Evolutionary conservation across 2,113 vertebrate genomes (phyloP).

Genomic region (Thalassoma bifasciatum): DNA sequence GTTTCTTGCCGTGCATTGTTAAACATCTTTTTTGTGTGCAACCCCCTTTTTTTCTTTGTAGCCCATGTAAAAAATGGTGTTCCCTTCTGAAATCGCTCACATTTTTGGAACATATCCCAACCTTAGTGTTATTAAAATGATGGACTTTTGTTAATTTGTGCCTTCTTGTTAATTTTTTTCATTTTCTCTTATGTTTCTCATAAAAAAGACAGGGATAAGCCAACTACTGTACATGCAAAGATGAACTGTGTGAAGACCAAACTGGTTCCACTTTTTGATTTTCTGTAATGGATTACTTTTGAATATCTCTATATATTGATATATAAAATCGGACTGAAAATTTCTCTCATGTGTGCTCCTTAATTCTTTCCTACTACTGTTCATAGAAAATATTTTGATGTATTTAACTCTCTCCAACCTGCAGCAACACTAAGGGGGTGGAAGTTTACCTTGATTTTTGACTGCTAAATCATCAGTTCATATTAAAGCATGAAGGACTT

Average conservation of each 20-base stretch:
- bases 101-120: slow-evolving; percentile 34
- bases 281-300: slow-evolving; percentile 77
- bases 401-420: too few species aligned
- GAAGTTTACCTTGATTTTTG: too few species aligned
- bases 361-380: slow-evolving; percentile 6
- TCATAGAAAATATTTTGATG: background rate
- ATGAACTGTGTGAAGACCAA: slow-evolving; percentile 67
- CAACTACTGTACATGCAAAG: slow-evolving; percentile 65
- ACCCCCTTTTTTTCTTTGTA: slow-evolving; percentile 44
- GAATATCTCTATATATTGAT: slow-evolving; percentile 84
- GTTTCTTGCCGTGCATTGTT: slow-evolving; percentile 71
- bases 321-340: slow-evolving; percentile 80
- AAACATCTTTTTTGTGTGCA: slow-evolving; percentile 15
- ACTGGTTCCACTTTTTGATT: slow-evolving; percentile 77
- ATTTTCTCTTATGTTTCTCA: slow-evolving; percentile 38
- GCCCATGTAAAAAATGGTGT: slow-evolving; percentile 30
- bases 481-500: too few species aligned
- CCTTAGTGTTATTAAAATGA: slow-evolving; percentile 31
- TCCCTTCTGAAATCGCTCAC: background rate
- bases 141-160: slow-evolving; percentile 56
- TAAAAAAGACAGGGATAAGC: slow-evolving; percentile 43
- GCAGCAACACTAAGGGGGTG: too few species aligned
- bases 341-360: slow-evolving; percentile 17
- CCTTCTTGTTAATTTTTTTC: slow-evolving; percentile 68
- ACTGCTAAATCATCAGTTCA: too few species aligned